These are phyloP conservation scores for Patiria miniata DNA, from an alignment of 35 echinoderm and acorn worm species.

Conservation along the genomic window DNA sequence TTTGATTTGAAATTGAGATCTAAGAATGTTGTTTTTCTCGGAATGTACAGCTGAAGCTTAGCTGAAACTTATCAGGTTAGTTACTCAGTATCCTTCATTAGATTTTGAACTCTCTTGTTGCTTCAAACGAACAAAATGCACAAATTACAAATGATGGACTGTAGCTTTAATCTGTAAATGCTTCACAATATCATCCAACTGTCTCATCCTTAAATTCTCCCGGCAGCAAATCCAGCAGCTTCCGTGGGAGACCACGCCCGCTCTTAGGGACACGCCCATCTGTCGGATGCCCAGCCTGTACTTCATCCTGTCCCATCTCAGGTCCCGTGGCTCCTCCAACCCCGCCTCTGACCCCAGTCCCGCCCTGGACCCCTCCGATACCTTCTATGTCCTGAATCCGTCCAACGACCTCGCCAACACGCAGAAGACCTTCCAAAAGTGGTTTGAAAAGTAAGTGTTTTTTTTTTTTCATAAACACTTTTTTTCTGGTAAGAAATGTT, in stretches of 20 bases:
- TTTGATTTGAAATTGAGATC: too few relatives aligned
- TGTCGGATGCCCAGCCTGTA: constrained; percentile 87
- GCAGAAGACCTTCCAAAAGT: constrained; percentile 94
- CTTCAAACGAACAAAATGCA: too few relatives aligned
- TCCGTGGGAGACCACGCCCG: constrained; percentile 91
- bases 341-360: constrained; percentile 2
- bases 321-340: constrained; percentile 12
- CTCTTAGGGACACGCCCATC: constrained; percentile 49
- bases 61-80: too few relatives aligned
- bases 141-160: too few relatives aligned
- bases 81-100: too few relatives aligned
- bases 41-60: too few relatives aligned
- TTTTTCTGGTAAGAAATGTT: too few relatives aligned
- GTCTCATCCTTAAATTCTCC: constrained; percentile 23
- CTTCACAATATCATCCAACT: background rate
- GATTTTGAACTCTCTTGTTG: too few relatives aligned
- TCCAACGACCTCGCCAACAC: constrained; percentile 86
- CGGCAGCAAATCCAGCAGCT: constrained; percentile 86
- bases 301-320: constrained; percentile 75
- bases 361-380: constrained; percentile 63
- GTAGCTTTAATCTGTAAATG: too few relatives aligned
- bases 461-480: constrained; percentile 10
- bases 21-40: too few relatives aligned
- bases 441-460: constrained; percentile 91
- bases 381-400: constrained; percentile 92